Evolutionary conservation across 1,140 invertebrate genomes (phyloP), one percentile per base, ranked within the genome.

Genomic region (Panagrolaimus sp.): DNA sequence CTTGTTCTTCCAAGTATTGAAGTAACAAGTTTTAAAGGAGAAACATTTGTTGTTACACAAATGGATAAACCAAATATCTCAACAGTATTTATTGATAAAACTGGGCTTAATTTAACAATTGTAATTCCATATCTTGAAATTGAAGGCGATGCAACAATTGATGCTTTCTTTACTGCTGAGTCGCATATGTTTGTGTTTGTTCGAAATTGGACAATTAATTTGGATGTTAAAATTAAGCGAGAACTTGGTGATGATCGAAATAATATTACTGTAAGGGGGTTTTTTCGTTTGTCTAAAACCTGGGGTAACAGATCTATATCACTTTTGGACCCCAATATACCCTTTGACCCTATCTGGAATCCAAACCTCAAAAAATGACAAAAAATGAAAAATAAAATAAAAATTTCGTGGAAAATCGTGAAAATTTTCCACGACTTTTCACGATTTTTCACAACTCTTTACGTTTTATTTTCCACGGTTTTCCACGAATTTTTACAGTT

Each of bases 221-320:
- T 57, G 51, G 51, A 57, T 57, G 27, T 57, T 57, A 25, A 20
- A 27, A 11, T 57, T 20, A 14, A 57, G 5, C 14, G 51, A 4
- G 51, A 57, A 9, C 9, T 57, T 57, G n/a, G 51, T 20, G 51
- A 57, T 23, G 27, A 20, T 1, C 11, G 51, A 20, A 57, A 57
- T 27, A 57, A 57, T 27, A 57, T 57, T 57, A 57, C 51, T 57
- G 51, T 57, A 57, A 57, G 51, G 31, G 31, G 31, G 7, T 38
- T 4, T 38, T 38, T n/a, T n/a, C n/a, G n/a, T n/a, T n/a, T n/a
- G n/a, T n/a, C n/a, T n/a, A n/a, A n/a, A n/a, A n/a, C n/a, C n/a
- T n/a, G n/a, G n/a, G n/a, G n/a, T n/a, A n/a, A n/a, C n/a, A n/a
- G n/a, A n/a, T n/a, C n/a, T n/a, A n/a, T n/a, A n/a, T n/a, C n/a